These are phyloP conservation scores for Clarias laeviceps DNA, from an alignment of 2,797 vertebrate species.

Conservation along the genomic window DNA sequence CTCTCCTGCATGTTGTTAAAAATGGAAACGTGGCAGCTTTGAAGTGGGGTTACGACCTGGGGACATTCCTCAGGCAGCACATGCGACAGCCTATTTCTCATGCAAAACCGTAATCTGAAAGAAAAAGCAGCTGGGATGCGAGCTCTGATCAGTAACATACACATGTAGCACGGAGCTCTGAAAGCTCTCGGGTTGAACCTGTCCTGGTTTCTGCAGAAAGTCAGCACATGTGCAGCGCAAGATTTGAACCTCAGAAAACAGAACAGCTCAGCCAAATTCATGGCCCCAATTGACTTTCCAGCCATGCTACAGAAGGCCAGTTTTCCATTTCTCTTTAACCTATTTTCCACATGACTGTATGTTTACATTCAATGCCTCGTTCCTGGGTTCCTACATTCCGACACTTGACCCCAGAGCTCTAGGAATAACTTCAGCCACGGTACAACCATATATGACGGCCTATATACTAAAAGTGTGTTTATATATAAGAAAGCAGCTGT, in stretches of 20 bases:
- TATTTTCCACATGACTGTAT: slow-evolving; percentile 28
- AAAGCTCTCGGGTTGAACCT: slow-evolving; percentile 19
- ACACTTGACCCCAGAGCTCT: slow-evolving; percentile 18
- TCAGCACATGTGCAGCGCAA: slow-evolving; percentile 3
- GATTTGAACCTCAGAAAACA: slow-evolving; percentile 6
- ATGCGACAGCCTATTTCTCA: slow-evolving; percentile 19
- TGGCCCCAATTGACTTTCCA: slow-evolving; percentile 15
- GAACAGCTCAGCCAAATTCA: background rate
- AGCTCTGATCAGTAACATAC: slow-evolving; percentile 15
- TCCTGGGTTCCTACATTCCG: slow-evolving; percentile 24
- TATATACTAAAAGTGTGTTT: background rate
- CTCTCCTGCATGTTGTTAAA: slow-evolving; percentile 28
- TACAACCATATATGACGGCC: background rate
- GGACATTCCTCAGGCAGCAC: slow-evolving; percentile 44
- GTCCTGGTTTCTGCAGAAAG: background rate
- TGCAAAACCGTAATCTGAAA: background rate
- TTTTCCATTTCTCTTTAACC: slow-evolving; percentile 11
- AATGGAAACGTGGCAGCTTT: slow-evolving; percentile 42
- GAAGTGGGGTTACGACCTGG: slow-evolving; percentile 43
- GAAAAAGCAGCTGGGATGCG: slow-evolving; percentile 8
- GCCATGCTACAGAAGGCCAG: slow-evolving; percentile 11
- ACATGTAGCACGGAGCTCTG: background rate
- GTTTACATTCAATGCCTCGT: slow-evolving; percentile 43
- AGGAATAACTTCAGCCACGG: slow-evolving; percentile 11
- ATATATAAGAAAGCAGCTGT: slow-evolving; percentile 3